phyloP scores from a whole-genome alignment of 2,797 vertebrate genomes.

The Leuciscus waleckii region DNA sequence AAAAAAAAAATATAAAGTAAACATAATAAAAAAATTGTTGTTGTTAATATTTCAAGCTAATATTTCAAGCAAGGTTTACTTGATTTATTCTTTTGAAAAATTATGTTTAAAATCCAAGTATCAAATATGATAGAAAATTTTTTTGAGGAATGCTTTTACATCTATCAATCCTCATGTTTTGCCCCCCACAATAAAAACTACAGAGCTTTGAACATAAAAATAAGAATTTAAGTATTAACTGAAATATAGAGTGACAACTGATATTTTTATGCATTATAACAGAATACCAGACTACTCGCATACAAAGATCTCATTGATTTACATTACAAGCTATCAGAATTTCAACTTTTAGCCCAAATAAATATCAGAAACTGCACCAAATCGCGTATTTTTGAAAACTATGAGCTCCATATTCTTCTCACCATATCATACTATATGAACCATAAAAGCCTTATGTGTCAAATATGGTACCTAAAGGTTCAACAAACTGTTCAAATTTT shows the following conservation, averaged over 20 bases:
- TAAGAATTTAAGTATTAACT: not conserved
- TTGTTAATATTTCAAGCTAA: not conserved
- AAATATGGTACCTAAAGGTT: not conserved
- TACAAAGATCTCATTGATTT: not conserved
- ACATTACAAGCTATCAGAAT: not conserved
- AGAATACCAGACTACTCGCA: too few species aligned
- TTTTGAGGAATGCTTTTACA: not conserved
- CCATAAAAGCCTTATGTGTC: not conserved
- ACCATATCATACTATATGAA: not conserved
- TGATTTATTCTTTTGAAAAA: not conserved
- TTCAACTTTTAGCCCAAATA: not conserved
- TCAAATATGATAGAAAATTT: not conserved
- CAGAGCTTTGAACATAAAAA: not conserved
- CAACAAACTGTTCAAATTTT: not conserved
- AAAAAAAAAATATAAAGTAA: not conserved
- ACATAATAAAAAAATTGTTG: not conserved
- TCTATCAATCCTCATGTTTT: not conserved
- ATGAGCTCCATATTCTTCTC: slow-evolving; percentile 2
- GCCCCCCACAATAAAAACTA: not conserved
- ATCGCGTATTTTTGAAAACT: not conserved
- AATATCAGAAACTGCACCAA: not conserved
- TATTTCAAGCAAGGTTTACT: not conserved
- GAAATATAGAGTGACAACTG: not conserved
- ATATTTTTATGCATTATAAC: not conserved
- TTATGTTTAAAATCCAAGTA: not conserved